phyloP scores from a whole-genome alignment of 2,113 vertebrate species.

The Pteronura brasiliensis region DNA sequence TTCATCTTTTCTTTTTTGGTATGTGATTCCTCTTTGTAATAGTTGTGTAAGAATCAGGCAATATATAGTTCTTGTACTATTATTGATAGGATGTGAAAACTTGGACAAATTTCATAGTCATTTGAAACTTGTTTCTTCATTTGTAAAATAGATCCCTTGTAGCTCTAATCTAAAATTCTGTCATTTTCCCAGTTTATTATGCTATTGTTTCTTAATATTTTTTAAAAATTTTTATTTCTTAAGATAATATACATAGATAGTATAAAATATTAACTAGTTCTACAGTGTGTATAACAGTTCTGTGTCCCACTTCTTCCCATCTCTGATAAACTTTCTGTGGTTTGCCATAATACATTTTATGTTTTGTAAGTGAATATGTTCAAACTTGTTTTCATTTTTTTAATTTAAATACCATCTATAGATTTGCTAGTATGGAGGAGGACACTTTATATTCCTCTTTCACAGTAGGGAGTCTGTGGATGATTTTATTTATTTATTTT shows the following conservation, averaged over 20 bases:
- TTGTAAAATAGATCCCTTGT: slow-evolving; percentile 20
- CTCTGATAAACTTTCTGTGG: slow-evolving; percentile 1
- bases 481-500: neutral
- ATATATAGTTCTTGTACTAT: neutral
- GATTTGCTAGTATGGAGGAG: neutral
- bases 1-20: neutral
- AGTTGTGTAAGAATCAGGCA: neutral
- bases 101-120: neutral
- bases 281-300: neutral
- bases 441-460: neutral
- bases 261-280: slow-evolving; percentile 3
- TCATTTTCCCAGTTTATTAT: slow-evolving; percentile 14
- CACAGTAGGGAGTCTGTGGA: neutral
- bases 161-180: slow-evolving; percentile 24
- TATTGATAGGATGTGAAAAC: neutral
- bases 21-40: neutral
- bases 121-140: slow-evolving; percentile 11
- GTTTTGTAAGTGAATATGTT: neutral
- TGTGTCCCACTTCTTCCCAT: neutral
- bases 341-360: slow-evolving; percentile 8
- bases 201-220: neutral
- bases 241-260: slow-evolving; percentile 15
- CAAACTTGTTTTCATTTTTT: neutral
- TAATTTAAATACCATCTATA: neutral
- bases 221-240: neutral